Evolutionary conservation across 2,797 vertebrate genomes (phyloP).

Genomic region (Alexandromys oeconomus): DNA sequence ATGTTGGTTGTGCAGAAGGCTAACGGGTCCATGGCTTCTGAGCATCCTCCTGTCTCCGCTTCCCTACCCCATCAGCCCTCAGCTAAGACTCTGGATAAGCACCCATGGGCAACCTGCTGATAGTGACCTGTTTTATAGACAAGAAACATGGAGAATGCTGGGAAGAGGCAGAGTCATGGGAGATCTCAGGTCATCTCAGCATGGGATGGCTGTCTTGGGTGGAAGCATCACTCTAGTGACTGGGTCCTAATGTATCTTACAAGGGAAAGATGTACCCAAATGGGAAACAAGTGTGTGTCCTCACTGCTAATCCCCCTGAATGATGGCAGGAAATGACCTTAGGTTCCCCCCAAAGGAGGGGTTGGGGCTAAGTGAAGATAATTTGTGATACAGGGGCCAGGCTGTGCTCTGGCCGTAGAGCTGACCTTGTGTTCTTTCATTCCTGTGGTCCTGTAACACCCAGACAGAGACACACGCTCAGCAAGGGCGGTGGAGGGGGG

Average conservation of each 20-base stretch:
- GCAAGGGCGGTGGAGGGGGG: not conserved
- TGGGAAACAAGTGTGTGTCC: not conserved
- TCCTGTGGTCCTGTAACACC: accelerated
- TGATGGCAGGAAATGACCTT: not conserved
- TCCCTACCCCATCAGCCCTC: not conserved
- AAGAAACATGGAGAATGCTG: accelerated
- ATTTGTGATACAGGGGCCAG: constrained; percentile 40
- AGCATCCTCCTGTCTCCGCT: not conserved
- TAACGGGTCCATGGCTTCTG: not conserved
- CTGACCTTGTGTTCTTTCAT: accelerated
- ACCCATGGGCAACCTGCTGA: not conserved
- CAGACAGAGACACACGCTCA: accelerated
- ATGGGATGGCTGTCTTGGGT: not conserved
- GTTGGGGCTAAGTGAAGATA: not conserved
- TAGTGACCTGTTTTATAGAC: not conserved
- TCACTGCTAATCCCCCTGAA: not conserved
- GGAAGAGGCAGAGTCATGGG: not conserved
- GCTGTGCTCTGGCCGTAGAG: not conserved
- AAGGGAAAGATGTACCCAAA: not conserved
- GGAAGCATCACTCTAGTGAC: not conserved
- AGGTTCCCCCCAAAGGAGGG: too few relatives aligned
- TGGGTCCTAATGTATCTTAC: not conserved
- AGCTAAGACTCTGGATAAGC: not conserved
- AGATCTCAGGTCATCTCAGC: not conserved
- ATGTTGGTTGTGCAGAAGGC: not conserved